Conservation (phyloP, 1,140 invertebrate genomes). For the Leptinotarsa texana region DNA sequence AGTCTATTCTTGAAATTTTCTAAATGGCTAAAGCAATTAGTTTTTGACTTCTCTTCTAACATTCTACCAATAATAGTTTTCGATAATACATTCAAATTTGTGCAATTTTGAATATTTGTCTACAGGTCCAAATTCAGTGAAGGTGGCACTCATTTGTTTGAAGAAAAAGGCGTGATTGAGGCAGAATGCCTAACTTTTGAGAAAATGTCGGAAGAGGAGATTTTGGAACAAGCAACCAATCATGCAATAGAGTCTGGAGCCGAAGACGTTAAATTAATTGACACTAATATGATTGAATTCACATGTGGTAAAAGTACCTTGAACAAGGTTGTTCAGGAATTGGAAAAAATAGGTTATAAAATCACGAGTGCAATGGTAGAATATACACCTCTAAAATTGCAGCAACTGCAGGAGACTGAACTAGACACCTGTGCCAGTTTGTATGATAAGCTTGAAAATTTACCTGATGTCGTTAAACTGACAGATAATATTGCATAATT, state of each 20-base stretch:
- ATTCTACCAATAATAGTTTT: not conserved
- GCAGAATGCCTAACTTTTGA: constrained; percentile 49
- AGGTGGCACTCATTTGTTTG: constrained; percentile 57
- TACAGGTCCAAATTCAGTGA: constrained; percentile 46
- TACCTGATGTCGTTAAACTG: constrained; percentile 59
- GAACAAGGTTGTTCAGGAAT: constrained; percentile 47
- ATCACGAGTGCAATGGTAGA: constrained; percentile 57
- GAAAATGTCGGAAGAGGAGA: constrained; percentile 35
- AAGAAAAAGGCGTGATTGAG: constrained; percentile 60
- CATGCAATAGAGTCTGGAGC: constrained; percentile 67
- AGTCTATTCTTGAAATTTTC: too few relatives aligned
- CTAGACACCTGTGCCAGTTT: constrained; percentile 40
- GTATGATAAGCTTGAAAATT: constrained; percentile 53
- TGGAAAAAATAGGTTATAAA: constrained; percentile 57
- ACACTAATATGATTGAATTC: constrained; percentile 57
- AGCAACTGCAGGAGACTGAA: constrained; percentile 56
- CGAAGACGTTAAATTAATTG: constrained; percentile 63
- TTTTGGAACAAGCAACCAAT: constrained; percentile 62
- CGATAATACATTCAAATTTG: not conserved
- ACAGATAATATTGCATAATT: constrained; percentile 60
- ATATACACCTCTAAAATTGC: constrained; percentile 54
- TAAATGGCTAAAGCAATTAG: too few relatives aligned
- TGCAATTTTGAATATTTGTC: constrained; percentile 18
- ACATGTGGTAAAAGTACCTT: constrained; percentile 52
- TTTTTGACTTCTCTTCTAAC: not conserved